phyloP scores from a whole-genome alignment of 2,888 invertebrate genomes.

The Trachelus iudaicus region DNA sequence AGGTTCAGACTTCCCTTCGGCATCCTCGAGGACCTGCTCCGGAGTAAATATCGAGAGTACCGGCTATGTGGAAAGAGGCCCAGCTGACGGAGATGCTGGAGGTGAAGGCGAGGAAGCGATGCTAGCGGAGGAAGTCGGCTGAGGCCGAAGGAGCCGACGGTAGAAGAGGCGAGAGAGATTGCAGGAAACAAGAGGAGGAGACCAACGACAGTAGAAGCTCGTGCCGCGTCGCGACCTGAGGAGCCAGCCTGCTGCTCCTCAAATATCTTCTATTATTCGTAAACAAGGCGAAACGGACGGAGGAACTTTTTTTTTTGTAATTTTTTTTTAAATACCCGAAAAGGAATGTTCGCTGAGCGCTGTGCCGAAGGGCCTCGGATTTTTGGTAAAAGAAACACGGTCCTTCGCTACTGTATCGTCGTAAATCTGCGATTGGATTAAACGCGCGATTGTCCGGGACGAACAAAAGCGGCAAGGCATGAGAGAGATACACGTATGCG shows the following conservation, averaged over 20 bases:
- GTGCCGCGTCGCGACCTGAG: not conserved
- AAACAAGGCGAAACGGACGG: not conserved
- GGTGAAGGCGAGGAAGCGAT: not conserved
- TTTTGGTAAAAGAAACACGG: not conserved
- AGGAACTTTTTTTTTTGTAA: slow-evolving; percentile 4
- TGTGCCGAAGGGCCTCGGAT: not conserved
- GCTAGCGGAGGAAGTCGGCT: not conserved
- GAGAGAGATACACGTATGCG: not conserved
- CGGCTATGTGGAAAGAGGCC: not conserved
- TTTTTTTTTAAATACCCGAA: not conserved
- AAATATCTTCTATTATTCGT: not conserved
- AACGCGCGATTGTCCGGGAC: not conserved
- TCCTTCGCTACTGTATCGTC: not conserved
- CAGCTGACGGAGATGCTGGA: not conserved
- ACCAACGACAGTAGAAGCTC: not conserved
- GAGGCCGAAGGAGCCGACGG: not conserved
- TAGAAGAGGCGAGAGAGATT: not conserved
- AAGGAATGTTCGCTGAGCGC: not conserved
- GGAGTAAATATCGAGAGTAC: not conserved
- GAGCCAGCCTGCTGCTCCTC: not conserved
- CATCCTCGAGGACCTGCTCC: not conserved
- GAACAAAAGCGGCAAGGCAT: not conserved
- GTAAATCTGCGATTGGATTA: not conserved
- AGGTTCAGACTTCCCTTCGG: not conserved
- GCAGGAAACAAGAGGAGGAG: not conserved